Conservation (phyloP, 2,888 invertebrate genomes). For the Balanococcus diminutus region DNA sequence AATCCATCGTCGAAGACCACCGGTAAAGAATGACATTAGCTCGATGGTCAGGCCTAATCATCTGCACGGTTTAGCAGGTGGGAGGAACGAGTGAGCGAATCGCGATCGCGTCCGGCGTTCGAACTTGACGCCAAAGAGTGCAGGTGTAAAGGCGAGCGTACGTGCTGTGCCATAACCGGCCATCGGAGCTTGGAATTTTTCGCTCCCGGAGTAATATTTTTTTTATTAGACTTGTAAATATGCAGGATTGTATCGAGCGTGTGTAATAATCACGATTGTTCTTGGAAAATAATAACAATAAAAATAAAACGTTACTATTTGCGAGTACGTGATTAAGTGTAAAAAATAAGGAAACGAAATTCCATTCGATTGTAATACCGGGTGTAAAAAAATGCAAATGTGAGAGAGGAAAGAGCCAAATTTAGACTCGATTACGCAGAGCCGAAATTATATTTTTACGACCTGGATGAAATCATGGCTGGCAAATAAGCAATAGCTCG, state of each 20-base stretch:
- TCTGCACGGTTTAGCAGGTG: background rate
- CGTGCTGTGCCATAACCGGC: background rate
- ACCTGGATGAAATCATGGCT: no score
- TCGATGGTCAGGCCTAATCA: background rate
- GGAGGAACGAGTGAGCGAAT: background rate
- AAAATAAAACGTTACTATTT: background rate
- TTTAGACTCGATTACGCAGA: background rate
- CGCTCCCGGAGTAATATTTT: background rate
- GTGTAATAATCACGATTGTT: background rate
- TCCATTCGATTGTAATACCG: background rate
- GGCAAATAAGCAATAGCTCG: no score
- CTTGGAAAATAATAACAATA: background rate
- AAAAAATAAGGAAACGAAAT: background rate
- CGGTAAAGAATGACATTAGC: background rate
- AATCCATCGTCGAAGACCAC: background rate
- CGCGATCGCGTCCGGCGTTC: background rate
- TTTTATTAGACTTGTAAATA: background rate
- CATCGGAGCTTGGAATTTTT: background rate
- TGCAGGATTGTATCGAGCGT: background rate
- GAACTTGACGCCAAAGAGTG: background rate
- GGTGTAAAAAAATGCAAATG: background rate
- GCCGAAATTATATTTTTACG: background rate
- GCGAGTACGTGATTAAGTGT: background rate
- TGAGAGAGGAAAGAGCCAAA: background rate
- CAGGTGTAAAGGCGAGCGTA: background rate